These are phyloP conservation scores for Punctoribates punctum DNA, from an alignment of 2,888 invertebrate species.

Conservation along the genomic window DNA sequence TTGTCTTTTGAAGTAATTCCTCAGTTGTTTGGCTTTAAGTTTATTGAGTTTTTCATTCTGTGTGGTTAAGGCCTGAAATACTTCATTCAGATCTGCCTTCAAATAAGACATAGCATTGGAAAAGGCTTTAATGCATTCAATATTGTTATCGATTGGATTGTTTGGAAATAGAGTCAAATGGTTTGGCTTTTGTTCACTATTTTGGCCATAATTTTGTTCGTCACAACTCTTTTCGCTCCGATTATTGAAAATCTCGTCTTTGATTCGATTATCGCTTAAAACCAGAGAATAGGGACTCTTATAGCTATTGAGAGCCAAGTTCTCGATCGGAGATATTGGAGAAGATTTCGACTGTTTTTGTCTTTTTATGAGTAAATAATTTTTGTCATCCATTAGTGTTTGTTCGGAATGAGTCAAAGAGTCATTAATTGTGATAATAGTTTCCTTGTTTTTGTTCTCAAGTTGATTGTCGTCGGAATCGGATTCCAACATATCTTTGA, in stretches of 20 bases:
- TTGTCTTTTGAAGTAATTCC: conserved; percentile 44
- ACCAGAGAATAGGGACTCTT: too few species aligned
- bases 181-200: background rate
- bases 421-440: conserved; percentile 16
- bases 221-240: background rate
- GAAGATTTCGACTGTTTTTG: background rate
- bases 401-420: background rate
- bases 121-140: conserved; percentile 16
- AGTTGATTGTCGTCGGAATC: background rate
- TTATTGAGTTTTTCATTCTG: conserved; percentile 43
- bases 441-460: background rate
- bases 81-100: conserved; percentile 34
- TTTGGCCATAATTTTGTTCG: background rate
- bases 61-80: conserved; percentile 11
- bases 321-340: background rate
- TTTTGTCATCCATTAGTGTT: background rate
- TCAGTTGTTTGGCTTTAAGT: conserved; percentile 42
- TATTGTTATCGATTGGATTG: conserved; percentile 10
- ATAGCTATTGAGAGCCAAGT: background rate
- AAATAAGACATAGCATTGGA: conserved; percentile 10
- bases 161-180: background rate
- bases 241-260: conserved; percentile 7
- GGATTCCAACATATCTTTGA: background rate
- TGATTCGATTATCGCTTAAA: too few species aligned
- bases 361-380: too few species aligned